phyloP scores from a whole-genome alignment of 2,888 invertebrate species.

The Pyrrhosoma nymphula region DNA sequence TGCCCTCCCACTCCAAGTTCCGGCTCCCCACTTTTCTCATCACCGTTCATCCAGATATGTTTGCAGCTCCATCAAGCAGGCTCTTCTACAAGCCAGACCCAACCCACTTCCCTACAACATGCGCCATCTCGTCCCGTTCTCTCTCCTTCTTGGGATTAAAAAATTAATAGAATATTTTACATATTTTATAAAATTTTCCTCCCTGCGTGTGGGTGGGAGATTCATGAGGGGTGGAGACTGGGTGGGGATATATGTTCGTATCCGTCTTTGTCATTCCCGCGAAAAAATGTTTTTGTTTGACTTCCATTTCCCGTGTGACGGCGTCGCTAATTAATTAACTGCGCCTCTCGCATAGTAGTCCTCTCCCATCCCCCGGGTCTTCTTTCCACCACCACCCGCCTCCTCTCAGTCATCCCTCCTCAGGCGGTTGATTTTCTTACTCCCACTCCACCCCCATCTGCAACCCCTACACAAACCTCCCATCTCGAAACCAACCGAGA shows the following conservation, averaged over 20 bases:
- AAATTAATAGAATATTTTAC: not conserved
- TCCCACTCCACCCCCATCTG: not conserved
- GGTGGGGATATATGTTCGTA: not conserved
- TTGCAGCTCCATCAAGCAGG: not conserved
- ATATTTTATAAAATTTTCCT: too few relatives aligned
- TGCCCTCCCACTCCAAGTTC: not conserved
- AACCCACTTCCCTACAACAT: not conserved
- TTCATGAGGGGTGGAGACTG: too few relatives aligned
- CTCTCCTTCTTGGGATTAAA: not conserved
- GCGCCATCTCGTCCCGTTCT: not conserved
- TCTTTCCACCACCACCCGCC: not conserved
- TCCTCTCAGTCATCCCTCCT: not conserved
- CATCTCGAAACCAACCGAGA: not conserved
- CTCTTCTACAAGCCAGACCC: not conserved
- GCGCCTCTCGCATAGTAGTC: not conserved
- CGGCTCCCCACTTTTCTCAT: not conserved
- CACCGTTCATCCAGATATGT: not conserved
- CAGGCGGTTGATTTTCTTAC: slow-evolving; percentile 45
- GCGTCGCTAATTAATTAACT: slow-evolving; percentile 55
- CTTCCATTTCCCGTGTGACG: slow-evolving; percentile 41
- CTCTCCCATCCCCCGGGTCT: not conserved
- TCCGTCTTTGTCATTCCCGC: not conserved
- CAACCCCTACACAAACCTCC: not conserved
- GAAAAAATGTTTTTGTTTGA: slow-evolving; percentile 49
- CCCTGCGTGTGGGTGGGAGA: too few relatives aligned